Percentiles rank a stretch among this genome's conserved stretches.
Evolutionary conservation across 1,140 invertebrate species (phyloP).

Genomic region (Hypsibius dujardini): DNA sequence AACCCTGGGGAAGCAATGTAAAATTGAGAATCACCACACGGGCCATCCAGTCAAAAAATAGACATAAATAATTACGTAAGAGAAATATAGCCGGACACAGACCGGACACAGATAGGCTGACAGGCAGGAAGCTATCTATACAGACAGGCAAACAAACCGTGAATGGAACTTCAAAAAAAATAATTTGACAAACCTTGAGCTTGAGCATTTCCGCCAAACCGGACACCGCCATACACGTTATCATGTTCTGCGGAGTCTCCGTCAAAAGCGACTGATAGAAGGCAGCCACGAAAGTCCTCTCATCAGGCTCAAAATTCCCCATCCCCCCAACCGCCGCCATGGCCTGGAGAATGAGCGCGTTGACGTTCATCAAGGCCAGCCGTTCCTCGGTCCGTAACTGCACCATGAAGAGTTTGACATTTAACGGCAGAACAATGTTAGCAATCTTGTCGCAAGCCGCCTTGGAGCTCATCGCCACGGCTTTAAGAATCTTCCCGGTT

Average conservation of each 20-base stretch:
- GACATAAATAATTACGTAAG: too few species aligned
- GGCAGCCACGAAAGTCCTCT: neutral
- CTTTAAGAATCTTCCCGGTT: neutral
- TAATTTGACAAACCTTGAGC: neutral
- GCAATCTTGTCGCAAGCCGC: neutral
- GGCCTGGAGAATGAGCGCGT: neutral
- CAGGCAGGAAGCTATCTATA: too few species aligned
- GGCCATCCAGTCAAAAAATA: too few species aligned
- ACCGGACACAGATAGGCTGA: too few species aligned
- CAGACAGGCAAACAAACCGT: too few species aligned
- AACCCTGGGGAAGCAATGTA: neutral
- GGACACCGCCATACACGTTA: neutral
- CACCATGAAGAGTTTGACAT: neutral
- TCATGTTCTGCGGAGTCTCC: neutral
- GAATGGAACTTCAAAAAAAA: too few species aligned
- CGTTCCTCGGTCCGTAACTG: neutral
- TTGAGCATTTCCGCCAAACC: conserved; percentile 1
- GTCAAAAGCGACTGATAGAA: neutral
- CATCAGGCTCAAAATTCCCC: neutral
- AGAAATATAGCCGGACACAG: too few species aligned
- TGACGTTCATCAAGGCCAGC: neutral
- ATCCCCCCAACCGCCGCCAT: neutral
- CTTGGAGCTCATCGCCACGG: neutral
- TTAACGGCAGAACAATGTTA: neutral
- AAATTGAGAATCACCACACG: too few species aligned